Conservation (phyloP, 2,113 vertebrate genomes). For the Machaerirhynchus nigripectus region DNA sequence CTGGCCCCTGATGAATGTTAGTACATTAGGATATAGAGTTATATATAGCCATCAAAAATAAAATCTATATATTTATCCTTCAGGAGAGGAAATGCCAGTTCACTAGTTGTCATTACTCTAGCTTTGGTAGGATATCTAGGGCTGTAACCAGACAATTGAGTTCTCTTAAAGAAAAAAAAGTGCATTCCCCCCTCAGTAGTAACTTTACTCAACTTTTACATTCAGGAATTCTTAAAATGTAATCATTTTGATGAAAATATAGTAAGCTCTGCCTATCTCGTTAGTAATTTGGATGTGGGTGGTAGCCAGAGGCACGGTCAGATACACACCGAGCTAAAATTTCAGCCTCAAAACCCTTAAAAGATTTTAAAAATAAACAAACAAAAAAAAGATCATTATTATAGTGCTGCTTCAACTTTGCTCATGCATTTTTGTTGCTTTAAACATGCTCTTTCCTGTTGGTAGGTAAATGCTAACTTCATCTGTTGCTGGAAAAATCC, state of each 20-base stretch:
- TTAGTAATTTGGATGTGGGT: conserved; percentile 63
- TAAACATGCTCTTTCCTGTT: conserved; percentile 78
- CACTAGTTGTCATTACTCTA: conserved; percentile 82
- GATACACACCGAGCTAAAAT: conserved; percentile 45
- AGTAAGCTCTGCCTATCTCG: conserved; percentile 73
- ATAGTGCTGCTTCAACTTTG: conserved; percentile 73
- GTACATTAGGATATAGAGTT: conserved; percentile 78
- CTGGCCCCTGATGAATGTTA: conserved; percentile 86
- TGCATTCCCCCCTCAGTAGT: conserved; percentile 85
- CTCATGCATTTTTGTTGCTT: conserved; percentile 74
- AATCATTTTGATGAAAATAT: conserved; percentile 70
- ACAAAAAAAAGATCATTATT: conserved; percentile 1
- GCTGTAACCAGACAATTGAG: conserved; percentile 80
- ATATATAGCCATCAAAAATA: conserved; percentile 81
- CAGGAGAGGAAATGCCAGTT: conserved; percentile 78
- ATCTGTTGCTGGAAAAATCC: conserved; percentile 77
- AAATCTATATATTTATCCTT: conserved; percentile 80
- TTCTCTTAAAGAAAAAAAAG: conserved; percentile 72
- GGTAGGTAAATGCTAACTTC: conserved; percentile 73
- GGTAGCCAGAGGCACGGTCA: conserved; percentile 62
- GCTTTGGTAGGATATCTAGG: conserved; percentile 93
- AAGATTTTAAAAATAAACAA: not conserved
- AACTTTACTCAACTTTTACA: conserved; percentile 77
- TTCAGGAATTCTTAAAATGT: conserved; percentile 70
- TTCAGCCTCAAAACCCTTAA: conserved; percentile 64